Evolutionary conservation across 2,797 vertebrate species (phyloP), one percentile per base, ranked within the genome.

Genomic region (Adrianichthys oophorus): DNA sequence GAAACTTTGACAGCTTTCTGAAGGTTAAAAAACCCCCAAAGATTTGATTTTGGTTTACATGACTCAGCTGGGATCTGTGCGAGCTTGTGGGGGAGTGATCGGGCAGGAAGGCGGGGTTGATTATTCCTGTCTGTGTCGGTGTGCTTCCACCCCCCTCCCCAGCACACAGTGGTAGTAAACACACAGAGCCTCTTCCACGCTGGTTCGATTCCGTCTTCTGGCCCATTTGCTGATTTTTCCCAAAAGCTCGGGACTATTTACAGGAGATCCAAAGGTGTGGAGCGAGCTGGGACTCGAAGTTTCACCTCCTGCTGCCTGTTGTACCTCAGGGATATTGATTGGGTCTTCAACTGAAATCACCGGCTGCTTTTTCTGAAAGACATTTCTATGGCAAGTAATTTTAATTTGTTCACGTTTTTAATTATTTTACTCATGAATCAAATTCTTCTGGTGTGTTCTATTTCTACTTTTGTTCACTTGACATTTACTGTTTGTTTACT

Each of bases 21-120:
- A 19, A 29, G 48, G 21, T 53, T 18, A 15, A 21, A 8, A 43
- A 16, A 47, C 41, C 17, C 8, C 45, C 59, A 56, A 40, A 4
- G 55, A 76, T 83, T 82, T 64, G 64, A 44, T 67, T 61, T 37
- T 61, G 68, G 48, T 79, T 68, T 17, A 24, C 50, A 59, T 89
- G 83, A 86, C 63, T 88, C 86, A 88, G 83, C 58, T 68, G 40
- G 78, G 79, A 79, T 85, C 49, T 79, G 70, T 78, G 66, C 29
- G 62, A 74, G 70, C 70, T 32, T 78, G 80, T 63, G 67, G 60
- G 74, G 37, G 65, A 74, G 70, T 60, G 77, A 71, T 65, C 45
- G 58, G 58, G 56, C 17, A 4, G 48, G 44, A 53, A 51, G 84
- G 88, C 69, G 84, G 75, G 70, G 77, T 52, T 61, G 56, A 45